Conservation (phyloP, 2,113 vertebrate genomes). For the Neolamprologus devosi region DNA sequence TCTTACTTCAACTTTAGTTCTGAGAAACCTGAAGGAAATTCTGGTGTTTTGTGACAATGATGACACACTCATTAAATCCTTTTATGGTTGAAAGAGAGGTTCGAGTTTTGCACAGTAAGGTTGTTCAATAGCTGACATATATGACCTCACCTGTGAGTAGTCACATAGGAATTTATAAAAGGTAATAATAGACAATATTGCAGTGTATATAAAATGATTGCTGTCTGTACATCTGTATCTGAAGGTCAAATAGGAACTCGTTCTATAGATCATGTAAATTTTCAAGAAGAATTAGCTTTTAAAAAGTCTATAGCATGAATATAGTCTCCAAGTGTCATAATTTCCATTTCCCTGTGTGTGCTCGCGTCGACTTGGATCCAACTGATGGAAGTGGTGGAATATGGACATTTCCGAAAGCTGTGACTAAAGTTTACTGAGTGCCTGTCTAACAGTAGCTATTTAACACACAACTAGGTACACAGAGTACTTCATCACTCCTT, state of each 20-base stretch:
- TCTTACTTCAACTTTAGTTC: not conserved
- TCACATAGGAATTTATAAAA: not conserved
- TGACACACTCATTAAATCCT: not conserved
- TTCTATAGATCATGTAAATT: not conserved
- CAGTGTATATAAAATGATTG: not conserved
- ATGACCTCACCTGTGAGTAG: not conserved
- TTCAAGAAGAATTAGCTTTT: not conserved
- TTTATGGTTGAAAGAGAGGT: not conserved
- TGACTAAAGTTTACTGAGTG: not conserved
- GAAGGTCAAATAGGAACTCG: not conserved
- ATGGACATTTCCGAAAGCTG: not conserved
- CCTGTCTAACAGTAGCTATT: not conserved
- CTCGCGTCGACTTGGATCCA: fast-evolving
- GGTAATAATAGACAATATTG: not conserved
- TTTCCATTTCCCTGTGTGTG: not conserved
- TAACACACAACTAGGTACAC: not conserved
- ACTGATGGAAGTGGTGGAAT: not conserved
- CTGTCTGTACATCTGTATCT: not conserved
- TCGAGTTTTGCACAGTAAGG: not conserved
- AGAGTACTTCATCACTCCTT: not conserved
- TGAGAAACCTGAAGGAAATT: not conserved
- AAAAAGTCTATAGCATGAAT: fast-evolving
- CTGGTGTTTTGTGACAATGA: not conserved
- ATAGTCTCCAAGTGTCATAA: not conserved
- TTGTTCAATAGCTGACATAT: not conserved